Conservation (phyloP, 2,797 vertebrate species). For the Cynodonichthys magdalenae region DNA sequence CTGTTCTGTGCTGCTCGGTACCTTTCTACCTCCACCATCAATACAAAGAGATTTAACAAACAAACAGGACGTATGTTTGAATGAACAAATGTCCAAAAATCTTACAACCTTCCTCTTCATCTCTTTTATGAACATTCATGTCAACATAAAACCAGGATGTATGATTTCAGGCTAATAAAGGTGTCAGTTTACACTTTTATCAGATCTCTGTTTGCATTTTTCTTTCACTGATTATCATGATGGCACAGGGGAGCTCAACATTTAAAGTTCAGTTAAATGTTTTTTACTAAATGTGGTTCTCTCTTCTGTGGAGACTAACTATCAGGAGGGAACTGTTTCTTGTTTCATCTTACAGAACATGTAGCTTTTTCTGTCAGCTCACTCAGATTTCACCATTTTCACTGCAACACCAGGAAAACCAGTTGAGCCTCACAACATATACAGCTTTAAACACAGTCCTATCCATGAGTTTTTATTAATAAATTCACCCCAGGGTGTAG, state of each 20-base stretch:
- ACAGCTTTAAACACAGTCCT: slow-evolving; percentile 63
- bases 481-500: slow-evolving; percentile 3
- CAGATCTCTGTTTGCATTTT: neutral
- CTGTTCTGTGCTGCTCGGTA: too few relatives aligned
- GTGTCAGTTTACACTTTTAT: neutral
- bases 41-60: too few relatives aligned
- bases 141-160: neutral
- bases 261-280: too few relatives aligned
- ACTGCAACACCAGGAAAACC: slow-evolving; percentile 68
- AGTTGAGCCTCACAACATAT: slow-evolving; percentile 47
- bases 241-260: too few relatives aligned
- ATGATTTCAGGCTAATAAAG: too few relatives aligned
- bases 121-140: too few relatives aligned
- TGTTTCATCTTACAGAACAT: slow-evolving; percentile 54
- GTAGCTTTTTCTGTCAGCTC: slow-evolving; percentile 38
- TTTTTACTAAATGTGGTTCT: too few relatives aligned
- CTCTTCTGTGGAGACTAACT: too few relatives aligned
- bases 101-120: too few relatives aligned
- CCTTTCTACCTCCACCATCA: too few relatives aligned
- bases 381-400: slow-evolving; percentile 60
- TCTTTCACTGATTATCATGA: neutral
- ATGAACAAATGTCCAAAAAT: too few relatives aligned
- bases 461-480: slow-evolving; percentile 48
- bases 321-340: neutral
- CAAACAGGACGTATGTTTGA: too few relatives aligned